Evolutionary conservation across 1,140 invertebrate species (phyloP).

Genomic region (Caenorhabditis elegans): DNA sequence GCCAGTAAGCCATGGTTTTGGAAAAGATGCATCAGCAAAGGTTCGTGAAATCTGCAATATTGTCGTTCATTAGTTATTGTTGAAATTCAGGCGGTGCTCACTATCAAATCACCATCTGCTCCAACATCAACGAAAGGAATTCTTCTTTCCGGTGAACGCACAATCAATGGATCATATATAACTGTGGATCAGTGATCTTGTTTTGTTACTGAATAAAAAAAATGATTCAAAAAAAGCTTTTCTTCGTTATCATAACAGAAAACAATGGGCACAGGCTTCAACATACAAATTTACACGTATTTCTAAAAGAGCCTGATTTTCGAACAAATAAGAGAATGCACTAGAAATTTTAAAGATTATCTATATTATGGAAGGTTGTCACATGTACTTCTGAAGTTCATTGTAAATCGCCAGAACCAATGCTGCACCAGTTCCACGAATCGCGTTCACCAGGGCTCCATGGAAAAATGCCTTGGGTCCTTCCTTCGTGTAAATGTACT

Average conservation of each 20-base stretch:
- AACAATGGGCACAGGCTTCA: neutral
- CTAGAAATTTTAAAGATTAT: neutral
- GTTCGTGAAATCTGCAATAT: neutral
- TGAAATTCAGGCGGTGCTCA: neutral
- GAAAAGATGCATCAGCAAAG: conserved; percentile 13
- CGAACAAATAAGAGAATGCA: neutral
- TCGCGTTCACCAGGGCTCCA: conserved; percentile 71
- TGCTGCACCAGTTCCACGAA: conserved; percentile 71
- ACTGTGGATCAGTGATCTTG: neutral
- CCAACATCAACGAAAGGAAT: neutral
- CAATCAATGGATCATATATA: neutral
- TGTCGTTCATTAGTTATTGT: no score
- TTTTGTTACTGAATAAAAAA: neutral
- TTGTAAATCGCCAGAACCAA: conserved; percentile 72
- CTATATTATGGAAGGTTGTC: neutral
- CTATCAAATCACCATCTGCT: neutral
- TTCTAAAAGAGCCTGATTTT: neutral
- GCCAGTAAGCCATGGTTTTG: neutral
- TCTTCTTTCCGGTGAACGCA: neutral
- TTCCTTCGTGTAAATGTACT: conserved; percentile 69
- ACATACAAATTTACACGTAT: neutral
- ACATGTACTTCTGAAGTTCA: conserved; percentile 68
- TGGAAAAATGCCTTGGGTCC: conserved; percentile 70
- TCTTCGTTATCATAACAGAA: neutral
- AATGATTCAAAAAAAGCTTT: no score